These are phyloP conservation scores for Carduelis carduelis DNA, from an alignment of 2,797 vertebrate genomes.

Conservation along the genomic window DNA sequence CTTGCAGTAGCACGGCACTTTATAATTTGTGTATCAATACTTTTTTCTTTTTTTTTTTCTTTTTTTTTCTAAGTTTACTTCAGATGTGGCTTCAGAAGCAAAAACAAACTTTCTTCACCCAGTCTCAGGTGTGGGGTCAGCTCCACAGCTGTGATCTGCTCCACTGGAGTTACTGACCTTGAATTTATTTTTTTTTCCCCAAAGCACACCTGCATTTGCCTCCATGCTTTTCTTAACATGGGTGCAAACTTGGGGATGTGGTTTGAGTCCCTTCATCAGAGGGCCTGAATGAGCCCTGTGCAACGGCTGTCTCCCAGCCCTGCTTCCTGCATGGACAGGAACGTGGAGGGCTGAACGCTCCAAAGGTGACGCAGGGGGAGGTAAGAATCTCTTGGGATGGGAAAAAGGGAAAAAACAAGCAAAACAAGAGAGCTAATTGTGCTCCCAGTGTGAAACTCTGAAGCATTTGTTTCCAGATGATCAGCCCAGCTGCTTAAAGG, in stretches of 20 bases:
- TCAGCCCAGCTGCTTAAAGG: background rate
- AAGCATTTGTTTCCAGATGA: constrained; percentile 38
- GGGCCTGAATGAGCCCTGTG: background rate
- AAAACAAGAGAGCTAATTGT: background rate
- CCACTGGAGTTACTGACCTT: background rate
- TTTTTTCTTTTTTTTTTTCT: background rate
- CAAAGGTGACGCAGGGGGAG: background rate
- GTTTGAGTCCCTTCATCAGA: background rate
- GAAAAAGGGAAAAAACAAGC: background rate
- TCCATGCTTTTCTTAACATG: background rate
- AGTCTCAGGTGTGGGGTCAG: background rate
- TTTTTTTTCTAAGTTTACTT: background rate
- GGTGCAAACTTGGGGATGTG: background rate
- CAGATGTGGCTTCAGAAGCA: constrained; percentile 57
- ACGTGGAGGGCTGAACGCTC: background rate
- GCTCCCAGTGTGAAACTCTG: constrained; percentile 14
- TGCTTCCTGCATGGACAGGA: background rate
- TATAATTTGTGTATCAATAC: constrained; percentile 30
- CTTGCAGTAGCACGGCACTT: constrained; percentile 71
- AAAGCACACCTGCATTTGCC: background rate
- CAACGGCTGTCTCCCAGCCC: background rate
- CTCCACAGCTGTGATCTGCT: background rate
- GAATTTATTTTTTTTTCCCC: background rate
- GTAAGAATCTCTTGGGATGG: background rate
- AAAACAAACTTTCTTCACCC: constrained; percentile 24